phyloP scores from a whole-genome alignment of 1,140 invertebrate genomes.

The Cherax destructor region DNA sequence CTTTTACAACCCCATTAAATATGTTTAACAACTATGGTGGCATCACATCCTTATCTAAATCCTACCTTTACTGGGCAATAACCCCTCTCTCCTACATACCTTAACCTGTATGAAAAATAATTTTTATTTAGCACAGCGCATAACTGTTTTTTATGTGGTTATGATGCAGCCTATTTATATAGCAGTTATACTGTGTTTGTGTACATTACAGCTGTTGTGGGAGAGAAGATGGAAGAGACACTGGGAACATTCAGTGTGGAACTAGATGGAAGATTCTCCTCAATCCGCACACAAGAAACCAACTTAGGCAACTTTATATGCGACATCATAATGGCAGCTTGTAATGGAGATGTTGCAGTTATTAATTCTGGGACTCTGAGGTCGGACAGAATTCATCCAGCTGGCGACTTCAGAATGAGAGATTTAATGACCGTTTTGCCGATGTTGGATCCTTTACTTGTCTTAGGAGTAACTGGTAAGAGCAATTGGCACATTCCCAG shows the following conservation, averaged over 20 bases:
- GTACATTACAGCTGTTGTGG: slow-evolving; percentile 81
- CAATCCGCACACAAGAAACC: slow-evolving; percentile 87
- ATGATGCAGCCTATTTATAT: neutral
- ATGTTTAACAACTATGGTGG: too few relatives aligned
- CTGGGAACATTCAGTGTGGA: slow-evolving; percentile 88
- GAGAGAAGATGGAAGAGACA: slow-evolving; percentile 88
- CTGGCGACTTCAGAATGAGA: slow-evolving; percentile 87
- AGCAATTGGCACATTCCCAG: too few relatives aligned
- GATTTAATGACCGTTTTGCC: slow-evolving; percentile 90
- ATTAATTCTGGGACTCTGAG: slow-evolving; percentile 92
- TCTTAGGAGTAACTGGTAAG: slow-evolving; percentile 80
- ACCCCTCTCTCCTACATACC: too few relatives aligned
- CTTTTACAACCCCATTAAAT: too few relatives aligned
- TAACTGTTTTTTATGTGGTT: neutral
- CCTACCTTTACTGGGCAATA: too few relatives aligned
- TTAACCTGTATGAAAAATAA: neutral
- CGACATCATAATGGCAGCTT: slow-evolving; percentile 89
- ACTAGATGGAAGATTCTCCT: slow-evolving; percentile 88
- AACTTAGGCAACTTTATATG: slow-evolving; percentile 94
- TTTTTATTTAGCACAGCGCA: neutral
- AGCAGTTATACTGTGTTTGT: too few relatives aligned
- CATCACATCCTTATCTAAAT: too few relatives aligned
- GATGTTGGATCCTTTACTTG: slow-evolving; percentile 88
- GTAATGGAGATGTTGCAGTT: slow-evolving; percentile 88
- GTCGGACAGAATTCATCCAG: slow-evolving; percentile 85